phyloP scores from a whole-genome alignment of 2,797 vertebrate genomes.

The Manis crassicaudata region DNA sequence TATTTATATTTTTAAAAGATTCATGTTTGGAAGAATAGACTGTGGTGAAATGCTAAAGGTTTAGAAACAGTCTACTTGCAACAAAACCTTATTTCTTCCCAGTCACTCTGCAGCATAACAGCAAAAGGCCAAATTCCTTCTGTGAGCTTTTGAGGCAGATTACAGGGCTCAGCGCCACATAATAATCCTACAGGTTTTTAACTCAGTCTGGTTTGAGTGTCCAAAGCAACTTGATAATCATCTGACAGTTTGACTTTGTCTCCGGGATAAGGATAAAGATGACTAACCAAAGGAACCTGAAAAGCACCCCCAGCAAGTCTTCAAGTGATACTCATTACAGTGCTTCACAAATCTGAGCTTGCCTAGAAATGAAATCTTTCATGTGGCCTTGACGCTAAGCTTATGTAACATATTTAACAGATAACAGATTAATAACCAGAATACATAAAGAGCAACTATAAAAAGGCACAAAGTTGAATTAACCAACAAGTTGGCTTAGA shows the following conservation, averaged over 20 bases:
- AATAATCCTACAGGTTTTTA: constrained; percentile 81
- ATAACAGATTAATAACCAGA: background rate
- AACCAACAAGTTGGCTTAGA: constrained; percentile 29
- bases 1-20: constrained; percentile 15
- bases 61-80: constrained; percentile 50
- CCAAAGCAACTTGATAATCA: constrained; percentile 80
- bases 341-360: background rate
- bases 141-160: constrained; percentile 60
- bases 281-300: constrained; percentile 65
- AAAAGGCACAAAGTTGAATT: constrained; percentile 20
- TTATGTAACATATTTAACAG: constrained; percentile 26
- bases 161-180: constrained; percentile 77
- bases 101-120: constrained; percentile 54
- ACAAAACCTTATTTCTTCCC: constrained; percentile 77
- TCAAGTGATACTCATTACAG: background rate
- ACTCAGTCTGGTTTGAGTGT: constrained; percentile 76
- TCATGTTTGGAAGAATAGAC: constrained; percentile 32
- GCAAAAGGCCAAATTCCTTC: constrained; percentile 82
- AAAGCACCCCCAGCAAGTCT: constrained; percentile 57
- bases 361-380: constrained; percentile 27
- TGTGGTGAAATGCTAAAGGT: constrained; percentile 49
- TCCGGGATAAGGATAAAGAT: constrained; percentile 76
- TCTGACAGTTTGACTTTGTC: constrained; percentile 76
- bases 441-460: constrained; percentile 34
- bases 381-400: background rate